Base-by-base conservation (phyloP, 2,797 vertebrate genomes). In the Squalus acanthias region DNA sequence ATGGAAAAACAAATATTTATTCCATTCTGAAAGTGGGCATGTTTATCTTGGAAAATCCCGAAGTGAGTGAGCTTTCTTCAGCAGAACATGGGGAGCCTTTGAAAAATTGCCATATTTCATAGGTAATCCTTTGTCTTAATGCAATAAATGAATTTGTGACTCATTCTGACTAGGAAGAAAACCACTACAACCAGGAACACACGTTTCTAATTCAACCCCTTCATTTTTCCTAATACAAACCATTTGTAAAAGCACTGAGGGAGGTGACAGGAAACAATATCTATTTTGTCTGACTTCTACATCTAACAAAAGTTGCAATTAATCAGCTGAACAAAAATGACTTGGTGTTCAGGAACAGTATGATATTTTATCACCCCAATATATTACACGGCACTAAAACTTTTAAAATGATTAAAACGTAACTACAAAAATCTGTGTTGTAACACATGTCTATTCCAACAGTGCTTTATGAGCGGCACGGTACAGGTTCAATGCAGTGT, bases 121-220 rank as follows among this genome's bases (percentile, higher is more conserved):
- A 22, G 92, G n/a, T 94, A 94, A 70, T 46, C 92, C 92, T 69
- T 94, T 70, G 92, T 69, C 39, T 94, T 65, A 94, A 94, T 50
- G 65, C 92, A 70, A 94, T 26, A 94, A 39, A 69, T 94, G 60
- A 94, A 94, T 67, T 94, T 69, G 92, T 94, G 92, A 94, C 92
- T 94, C 92, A 94, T 70, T 94, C 92, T 70, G 57, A 91, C 53
- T 60, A 24, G n/a, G 92, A 94, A 70, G 67, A 46, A 69, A 94
- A 39, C n/a, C 65, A 70, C 67, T 70, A 50, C n/a, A 97, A 96
- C 97, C 97, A 96, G 97, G 96, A 97, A 97, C 98, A 98, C 98
- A 97, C 98, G 97, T 97, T 98, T 98, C 97, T 96, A 53, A 98
- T 98, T 98, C 97, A 96, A 92, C 96, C 96, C 97, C 97, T 91